A percentile compares a stretch with the other conserved stretches of the same genome.
Evolutionary conservation across 2,113 vertebrate species (phyloP).

Genomic region (Baryphthengus martii): DNA sequence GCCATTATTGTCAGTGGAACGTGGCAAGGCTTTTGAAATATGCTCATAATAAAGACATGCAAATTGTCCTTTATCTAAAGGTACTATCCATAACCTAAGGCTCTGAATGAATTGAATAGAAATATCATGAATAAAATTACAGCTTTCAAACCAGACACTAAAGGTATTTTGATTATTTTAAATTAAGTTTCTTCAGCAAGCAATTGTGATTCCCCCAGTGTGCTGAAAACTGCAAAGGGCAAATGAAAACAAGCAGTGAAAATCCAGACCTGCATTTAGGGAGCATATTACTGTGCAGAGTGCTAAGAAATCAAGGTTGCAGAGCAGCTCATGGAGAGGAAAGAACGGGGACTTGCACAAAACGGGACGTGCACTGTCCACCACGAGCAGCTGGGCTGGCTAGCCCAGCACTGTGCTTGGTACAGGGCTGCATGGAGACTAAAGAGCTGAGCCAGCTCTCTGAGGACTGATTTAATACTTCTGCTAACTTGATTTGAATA

Average conservation of each 20-base stretch:
- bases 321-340: background rate
- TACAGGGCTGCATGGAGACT: background rate
- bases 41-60: background rate
- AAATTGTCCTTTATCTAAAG: background rate
- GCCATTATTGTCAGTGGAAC: background rate
- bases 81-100: background rate
- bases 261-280: background rate
- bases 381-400: background rate
- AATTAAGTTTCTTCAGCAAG: background rate
- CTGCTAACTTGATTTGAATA: background rate
- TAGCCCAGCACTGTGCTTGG: background rate
- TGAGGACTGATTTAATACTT: background rate
- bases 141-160: background rate
- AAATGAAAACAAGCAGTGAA: background rate
- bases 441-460: background rate
- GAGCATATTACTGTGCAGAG: background rate
- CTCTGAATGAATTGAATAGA: background rate
- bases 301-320: background rate
- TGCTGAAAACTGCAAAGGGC: background rate
- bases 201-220: background rate
- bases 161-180: background rate
- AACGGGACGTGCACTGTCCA: fast-evolving
- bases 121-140: background rate
- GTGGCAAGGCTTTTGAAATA: background rate
- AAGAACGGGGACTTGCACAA: background rate